phyloP scores from a whole-genome alignment of 2,888 invertebrate species.

The Diaperis boleti region DNA sequence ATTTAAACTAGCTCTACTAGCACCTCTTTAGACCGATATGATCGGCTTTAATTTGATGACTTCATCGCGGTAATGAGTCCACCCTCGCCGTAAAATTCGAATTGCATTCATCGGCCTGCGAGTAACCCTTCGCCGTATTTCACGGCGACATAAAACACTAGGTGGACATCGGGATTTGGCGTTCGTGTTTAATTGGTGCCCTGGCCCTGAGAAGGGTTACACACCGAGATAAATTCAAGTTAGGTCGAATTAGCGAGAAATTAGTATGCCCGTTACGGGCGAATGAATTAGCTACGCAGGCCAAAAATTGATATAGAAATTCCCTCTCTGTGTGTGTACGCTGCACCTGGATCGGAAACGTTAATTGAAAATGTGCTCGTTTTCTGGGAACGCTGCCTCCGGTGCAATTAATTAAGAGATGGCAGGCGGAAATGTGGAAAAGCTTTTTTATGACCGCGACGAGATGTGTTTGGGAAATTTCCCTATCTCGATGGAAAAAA shows the following conservation, averaged over 20 bases:
- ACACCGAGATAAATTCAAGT: constrained; percentile 40
- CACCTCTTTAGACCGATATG: constrained; percentile 25
- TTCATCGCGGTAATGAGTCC: constrained; percentile 30
- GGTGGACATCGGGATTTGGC: constrained; percentile 37
- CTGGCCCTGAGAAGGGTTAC: constrained; percentile 36
- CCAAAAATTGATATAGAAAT: constrained; percentile 36
- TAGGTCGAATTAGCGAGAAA: constrained; percentile 40
- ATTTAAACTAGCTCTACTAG: constrained; percentile 14
- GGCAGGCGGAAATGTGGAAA: constrained; percentile 23
- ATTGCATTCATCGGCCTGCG: constrained; percentile 27
- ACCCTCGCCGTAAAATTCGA: constrained; percentile 11
- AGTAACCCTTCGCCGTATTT: constrained; percentile 32
- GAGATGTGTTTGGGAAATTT: constrained; percentile 15
- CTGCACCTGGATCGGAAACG: constrained; percentile 36
- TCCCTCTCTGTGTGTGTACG: constrained; percentile 27
- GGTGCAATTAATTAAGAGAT: constrained; percentile 31
- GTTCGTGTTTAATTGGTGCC: constrained; percentile 37
- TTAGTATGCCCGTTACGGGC: constrained; percentile 41
- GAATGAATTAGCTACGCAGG: constrained; percentile 33
- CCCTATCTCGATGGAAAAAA: not conserved
- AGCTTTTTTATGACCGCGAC: constrained; percentile 17
- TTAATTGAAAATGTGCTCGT: constrained; percentile 36
- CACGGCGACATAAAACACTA: constrained; percentile 36
- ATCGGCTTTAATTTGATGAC: constrained; percentile 29
- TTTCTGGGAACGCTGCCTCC: constrained; percentile 24